phyloP scores from a whole-genome alignment of 2,888 invertebrate species.

The Ramazzottius varieornatus region DNA sequence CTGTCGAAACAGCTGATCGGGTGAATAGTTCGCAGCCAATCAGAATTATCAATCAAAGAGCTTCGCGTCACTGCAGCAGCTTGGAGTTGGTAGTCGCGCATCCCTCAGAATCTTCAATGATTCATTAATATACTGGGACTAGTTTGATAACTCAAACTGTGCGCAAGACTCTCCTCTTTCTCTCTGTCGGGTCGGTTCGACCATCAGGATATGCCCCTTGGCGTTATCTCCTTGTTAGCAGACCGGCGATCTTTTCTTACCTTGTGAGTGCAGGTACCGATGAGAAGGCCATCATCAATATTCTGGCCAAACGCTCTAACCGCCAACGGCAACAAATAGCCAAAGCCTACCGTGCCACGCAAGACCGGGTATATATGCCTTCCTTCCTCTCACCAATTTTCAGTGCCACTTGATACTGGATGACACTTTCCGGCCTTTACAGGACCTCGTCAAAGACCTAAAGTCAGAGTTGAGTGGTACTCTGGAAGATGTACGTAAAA shows the following conservation, averaged over 20 bases:
- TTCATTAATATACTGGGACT: too few relatives aligned
- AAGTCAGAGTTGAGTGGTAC: constrained; percentile 16
- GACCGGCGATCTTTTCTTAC: too few relatives aligned
- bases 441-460: constrained; percentile 13
- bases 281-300: not conserved
- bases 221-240: too few relatives aligned
- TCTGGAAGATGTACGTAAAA: constrained; percentile 14
- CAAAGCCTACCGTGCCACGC: not conserved
- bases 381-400: not conserved
- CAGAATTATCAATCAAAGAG: too few relatives aligned
- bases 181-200: too few relatives aligned
- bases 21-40: too few relatives aligned
- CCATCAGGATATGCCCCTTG: too few relatives aligned
- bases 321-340: not conserved
- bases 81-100: too few relatives aligned
- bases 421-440: not conserved
- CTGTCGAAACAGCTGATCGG: too few relatives aligned
- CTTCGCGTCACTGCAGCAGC: too few relatives aligned
- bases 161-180: not conserved
- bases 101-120: too few relatives aligned
- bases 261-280: not conserved
- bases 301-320: not conserved
- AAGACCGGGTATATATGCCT: not conserved
- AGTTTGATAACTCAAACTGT: too few relatives aligned
- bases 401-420: not conserved